A percentile compares a stretch with the other conserved stretches of the same genome.
Conservation (phyloP, 2,888 invertebrate species). For the Ophioninae sp. region DNA sequence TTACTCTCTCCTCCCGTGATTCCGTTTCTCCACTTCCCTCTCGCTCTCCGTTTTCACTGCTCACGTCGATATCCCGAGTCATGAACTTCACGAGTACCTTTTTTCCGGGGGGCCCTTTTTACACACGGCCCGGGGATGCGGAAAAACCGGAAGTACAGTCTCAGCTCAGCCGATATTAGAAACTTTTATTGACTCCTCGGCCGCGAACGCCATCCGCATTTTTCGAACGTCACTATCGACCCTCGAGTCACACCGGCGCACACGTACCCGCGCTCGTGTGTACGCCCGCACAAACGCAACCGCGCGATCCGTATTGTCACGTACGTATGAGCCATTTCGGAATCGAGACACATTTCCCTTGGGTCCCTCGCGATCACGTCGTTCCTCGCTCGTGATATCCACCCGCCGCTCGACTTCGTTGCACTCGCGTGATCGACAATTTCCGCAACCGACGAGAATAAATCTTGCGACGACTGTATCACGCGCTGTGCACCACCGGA, state of each 20-base stretch:
- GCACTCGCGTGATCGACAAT: not conserved
- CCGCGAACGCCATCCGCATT: slow-evolving; percentile 36
- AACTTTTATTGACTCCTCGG: slow-evolving; percentile 61
- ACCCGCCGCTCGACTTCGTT: not conserved
- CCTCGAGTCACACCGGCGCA: not conserved
- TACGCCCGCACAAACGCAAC: not conserved
- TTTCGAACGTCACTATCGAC: slow-evolving; percentile 17
- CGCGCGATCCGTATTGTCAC: not conserved
- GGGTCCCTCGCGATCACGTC: not conserved
- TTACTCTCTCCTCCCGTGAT: not conserved
- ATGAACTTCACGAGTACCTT: slow-evolving; percentile 19
- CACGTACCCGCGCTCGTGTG: too few species aligned
- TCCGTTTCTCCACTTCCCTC: not conserved
- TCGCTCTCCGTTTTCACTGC: not conserved
- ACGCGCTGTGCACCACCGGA: not conserved
- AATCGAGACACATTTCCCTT: not conserved
- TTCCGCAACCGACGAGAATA: not conserved
- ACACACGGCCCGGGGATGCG: slow-evolving; percentile 4
- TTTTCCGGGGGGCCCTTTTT: slow-evolving; percentile 20
- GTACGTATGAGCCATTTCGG: not conserved
- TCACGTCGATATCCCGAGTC: not conserved
- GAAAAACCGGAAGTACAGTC: not conserved
- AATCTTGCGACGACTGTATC: not conserved
- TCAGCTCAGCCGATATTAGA: slow-evolving; percentile 48
- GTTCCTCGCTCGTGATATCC: not conserved